Evolutionary conservation across 1,140 invertebrate species (phyloP).

Genomic region (Saccostrea echinata): DNA sequence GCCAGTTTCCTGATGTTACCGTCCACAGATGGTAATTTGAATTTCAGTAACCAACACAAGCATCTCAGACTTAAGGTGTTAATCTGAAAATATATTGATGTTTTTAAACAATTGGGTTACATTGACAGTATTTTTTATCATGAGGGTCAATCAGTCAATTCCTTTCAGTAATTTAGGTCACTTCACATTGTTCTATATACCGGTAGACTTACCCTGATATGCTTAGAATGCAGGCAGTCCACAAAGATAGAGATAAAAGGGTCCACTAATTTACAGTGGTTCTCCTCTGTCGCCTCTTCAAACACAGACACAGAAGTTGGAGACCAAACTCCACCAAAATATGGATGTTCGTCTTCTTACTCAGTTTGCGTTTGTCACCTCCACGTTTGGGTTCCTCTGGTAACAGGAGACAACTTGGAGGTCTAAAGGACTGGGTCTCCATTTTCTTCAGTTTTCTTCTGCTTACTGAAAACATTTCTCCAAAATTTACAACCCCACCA

Average conservation of each 20-base stretch:
- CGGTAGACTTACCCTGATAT: constrained; percentile 84
- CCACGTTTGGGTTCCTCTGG: constrained; percentile 71
- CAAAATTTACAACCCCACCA: neutral
- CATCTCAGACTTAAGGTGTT: constrained; percentile 79
- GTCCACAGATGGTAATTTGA: constrained; percentile 87
- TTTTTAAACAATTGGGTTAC: too few relatives aligned
- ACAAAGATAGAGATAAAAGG: constrained; percentile 89
- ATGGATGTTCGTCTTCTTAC: constrained; percentile 90
- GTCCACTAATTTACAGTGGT: constrained; percentile 85
- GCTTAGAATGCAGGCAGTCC: constrained; percentile 89
- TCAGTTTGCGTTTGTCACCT: constrained; percentile 80
- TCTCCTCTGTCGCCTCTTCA: constrained; percentile 83
- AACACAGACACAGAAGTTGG: constrained; percentile 87
- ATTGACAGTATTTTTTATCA: too few relatives aligned
- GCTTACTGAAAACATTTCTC: constrained; percentile 7
- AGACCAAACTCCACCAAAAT: constrained; percentile 95
- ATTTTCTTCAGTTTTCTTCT: constrained; percentile 50
- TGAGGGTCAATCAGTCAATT: too few relatives aligned
- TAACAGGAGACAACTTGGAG: constrained; percentile 72
- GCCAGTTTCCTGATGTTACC: constrained; percentile 85
- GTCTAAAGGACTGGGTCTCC: constrained; percentile 56
- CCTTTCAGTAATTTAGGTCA: too few relatives aligned
- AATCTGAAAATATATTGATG: constrained; percentile 66
- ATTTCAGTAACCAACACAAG: constrained; percentile 84
- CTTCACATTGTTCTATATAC: neutral